phyloP scores from a whole-genome alignment of 2,797 vertebrate genomes.

The Novumbra hubbsi region DNA sequence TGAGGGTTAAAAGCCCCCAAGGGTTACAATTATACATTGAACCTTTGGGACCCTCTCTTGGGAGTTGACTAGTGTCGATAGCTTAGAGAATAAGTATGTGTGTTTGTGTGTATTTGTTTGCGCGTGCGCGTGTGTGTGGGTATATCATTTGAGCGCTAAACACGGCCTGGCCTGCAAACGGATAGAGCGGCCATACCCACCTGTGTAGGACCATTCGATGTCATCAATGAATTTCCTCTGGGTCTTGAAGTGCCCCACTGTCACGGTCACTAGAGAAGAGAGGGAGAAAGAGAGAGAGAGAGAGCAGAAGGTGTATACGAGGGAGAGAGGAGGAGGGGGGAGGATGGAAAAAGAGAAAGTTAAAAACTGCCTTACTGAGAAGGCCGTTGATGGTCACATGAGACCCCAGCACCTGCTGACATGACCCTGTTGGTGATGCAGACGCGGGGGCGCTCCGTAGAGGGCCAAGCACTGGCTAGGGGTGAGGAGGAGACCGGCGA shows the following conservation, averaged over 20 bases:
- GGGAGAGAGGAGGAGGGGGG: not conserved
- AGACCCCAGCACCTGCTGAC: not conserved
- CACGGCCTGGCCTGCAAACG: not conserved
- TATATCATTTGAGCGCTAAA: not conserved
- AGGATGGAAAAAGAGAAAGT: not conserved
- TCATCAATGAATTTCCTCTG: slow-evolving; percentile 84
- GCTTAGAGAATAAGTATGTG: no score
- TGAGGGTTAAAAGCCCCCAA: not conserved
- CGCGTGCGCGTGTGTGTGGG: no score
- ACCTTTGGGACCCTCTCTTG: slow-evolving; percentile 9
- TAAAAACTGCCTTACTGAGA: not conserved
- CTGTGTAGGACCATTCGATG: slow-evolving; percentile 94
- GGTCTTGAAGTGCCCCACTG: slow-evolving; percentile 56
- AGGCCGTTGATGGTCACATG: not conserved
- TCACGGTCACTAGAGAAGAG: slow-evolving; percentile 50
- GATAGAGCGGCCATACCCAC: slow-evolving; percentile 62
- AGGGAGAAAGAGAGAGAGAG: slow-evolving; percentile 12
- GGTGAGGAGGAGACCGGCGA: no score
- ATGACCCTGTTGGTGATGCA: not conserved
- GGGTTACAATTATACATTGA: not conserved
- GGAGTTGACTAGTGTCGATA: no score
- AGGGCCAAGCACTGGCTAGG: not conserved
- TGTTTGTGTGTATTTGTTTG: no score
- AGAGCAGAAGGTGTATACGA: not conserved
- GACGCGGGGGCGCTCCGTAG: not conserved